Base-by-base conservation (phyloP, 92 coral and sea anemone genomes). In the Bergia sp. region DNA sequence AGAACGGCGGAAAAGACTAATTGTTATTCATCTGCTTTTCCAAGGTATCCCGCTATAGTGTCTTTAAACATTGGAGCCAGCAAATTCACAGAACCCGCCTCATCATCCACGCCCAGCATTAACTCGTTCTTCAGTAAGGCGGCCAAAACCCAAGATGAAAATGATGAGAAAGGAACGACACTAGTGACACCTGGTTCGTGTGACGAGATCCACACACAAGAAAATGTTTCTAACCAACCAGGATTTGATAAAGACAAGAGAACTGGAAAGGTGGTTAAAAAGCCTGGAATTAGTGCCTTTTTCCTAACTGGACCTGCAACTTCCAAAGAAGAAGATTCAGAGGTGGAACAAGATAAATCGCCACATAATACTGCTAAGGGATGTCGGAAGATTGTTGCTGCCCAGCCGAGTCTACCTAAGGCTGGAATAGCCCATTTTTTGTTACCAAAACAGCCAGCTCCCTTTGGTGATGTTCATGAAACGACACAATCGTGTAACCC, bases 41-140 rank as follows among this genome's bases (percentile, higher is more conserved):
- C 69, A 87, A 97, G 99, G 99, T 89, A 92, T 73, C 99, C 99
- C 21, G 97, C 94, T 11, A 91, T 97, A 12, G 90, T 89, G 49
- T 83, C 85, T 49, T 91, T 97, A 38, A 41, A 92, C 69, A 69
- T 97, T 41, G 90, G 93, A 81, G 99, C 97, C 72, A 95, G 96
- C 88, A 93, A 93, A 85, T 97, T 97, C 84, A 92, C 92, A 45
- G 99, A 96, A 42, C 87, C 85, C 71, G 50, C 90, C 11, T 77
- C 86, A 21, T 74, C 77, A 38, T 69, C 82, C 50, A 93, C 98
- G 5, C 95, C 98, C 7, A 85, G 95, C 4, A 97, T 97, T 3
- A 92, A 94, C 45, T 89, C 99, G 40, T 97, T 92, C 93, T 97
- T 97, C 82, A 94, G 82, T 80, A 93, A 88, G 86, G 82, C 86